Evolutionary conservation across 2,113 vertebrate species (phyloP).

Genomic region (Lophotis ruficrista): DNA sequence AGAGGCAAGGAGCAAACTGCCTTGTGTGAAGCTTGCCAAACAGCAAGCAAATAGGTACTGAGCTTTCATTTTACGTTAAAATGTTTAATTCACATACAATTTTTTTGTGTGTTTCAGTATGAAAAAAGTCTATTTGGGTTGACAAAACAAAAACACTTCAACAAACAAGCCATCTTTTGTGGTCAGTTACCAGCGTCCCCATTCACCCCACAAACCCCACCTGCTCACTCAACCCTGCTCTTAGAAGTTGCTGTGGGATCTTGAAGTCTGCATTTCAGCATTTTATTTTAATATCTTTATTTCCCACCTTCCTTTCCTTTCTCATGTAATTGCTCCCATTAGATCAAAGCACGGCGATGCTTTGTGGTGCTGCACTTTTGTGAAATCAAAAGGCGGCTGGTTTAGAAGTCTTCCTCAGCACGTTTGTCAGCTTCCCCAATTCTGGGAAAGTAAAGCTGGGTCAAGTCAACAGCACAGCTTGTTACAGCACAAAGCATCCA

Average conservation of each 20-base stretch:
- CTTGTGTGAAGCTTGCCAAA: neutral
- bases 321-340: neutral
- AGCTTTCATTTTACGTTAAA: neutral
- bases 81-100: neutral
- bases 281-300: neutral
- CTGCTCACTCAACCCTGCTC: neutral
- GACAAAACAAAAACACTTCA: neutral
- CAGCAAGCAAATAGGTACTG: neutral
- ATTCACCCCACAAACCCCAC: neutral
- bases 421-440: neutral
- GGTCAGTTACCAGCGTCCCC: neutral
- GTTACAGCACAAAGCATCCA: constrained; percentile 27
- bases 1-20: neutral
- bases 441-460: neutral
- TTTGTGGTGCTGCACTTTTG: neutral
- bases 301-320: neutral
- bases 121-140: neutral
- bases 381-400: neutral
- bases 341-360: neutral
- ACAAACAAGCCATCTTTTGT: neutral
- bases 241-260: neutral
- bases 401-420: neutral
- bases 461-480: neutral
- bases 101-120: neutral
- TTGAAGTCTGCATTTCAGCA: neutral